Evolutionary conservation across 2,113 vertebrate genomes (phyloP).

Genomic region (Cephalopterus ornatus): DNA sequence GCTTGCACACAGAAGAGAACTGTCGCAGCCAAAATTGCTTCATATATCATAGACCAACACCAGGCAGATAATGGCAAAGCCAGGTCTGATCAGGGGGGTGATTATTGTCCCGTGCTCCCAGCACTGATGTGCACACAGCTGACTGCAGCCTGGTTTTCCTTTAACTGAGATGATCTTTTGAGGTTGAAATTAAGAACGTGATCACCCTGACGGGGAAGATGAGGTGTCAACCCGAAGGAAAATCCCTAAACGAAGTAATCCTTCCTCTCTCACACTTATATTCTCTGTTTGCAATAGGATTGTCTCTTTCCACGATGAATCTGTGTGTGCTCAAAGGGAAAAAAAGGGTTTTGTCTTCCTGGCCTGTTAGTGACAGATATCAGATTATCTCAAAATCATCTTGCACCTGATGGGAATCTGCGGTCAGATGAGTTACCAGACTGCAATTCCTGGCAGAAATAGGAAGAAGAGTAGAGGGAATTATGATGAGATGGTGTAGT

Average conservation of each 20-base stretch:
- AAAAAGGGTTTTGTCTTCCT: neutral
- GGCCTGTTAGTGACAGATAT: neutral
- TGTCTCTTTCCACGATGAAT: neutral
- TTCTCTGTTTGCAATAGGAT: neutral
- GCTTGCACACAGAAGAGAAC: constrained; percentile 7
- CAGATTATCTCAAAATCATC: neutral
- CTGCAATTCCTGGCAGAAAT: neutral
- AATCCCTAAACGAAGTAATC: neutral
- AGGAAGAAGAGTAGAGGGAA: neutral
- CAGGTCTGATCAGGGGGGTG: constrained; percentile 60
- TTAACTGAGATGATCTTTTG: constrained; percentile 8
- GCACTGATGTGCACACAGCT: constrained; percentile 2
- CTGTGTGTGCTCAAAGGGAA: neutral
- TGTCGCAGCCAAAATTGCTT: constrained; percentile 69
- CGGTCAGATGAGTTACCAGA: neutral
- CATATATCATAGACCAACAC: constrained; percentile 63
- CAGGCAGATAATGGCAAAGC: constrained; percentile 62
- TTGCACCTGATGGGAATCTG: neutral
- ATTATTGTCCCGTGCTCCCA: constrained; percentile 46
- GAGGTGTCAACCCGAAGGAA: neutral
- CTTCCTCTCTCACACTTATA: neutral
- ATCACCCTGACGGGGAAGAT: neutral
- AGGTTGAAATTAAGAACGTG: constrained; percentile 13
- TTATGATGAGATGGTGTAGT: neutral
- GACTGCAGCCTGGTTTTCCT: constrained; percentile 14